phyloP scores from a whole-genome alignment of 2,888 invertebrate genomes.

The Polydrusus pterygomalis region DNA sequence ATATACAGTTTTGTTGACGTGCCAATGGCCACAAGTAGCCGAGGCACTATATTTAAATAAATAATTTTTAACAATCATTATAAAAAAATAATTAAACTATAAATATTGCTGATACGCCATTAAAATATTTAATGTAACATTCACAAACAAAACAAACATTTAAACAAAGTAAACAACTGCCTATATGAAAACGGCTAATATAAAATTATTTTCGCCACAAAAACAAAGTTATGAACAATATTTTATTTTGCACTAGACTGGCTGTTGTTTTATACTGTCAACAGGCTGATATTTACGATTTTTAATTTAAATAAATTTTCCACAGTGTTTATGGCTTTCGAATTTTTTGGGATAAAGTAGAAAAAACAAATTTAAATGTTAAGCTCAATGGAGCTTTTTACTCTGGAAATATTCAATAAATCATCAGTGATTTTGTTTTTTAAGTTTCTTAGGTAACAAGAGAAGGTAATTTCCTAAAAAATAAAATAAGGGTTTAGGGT shows the following conservation, averaged over 20 bases:
- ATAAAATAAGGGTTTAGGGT: no score
- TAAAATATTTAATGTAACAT: conserved; percentile 9
- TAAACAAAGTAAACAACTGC: conserved; percentile 20
- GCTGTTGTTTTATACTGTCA: conserved; percentile 1
- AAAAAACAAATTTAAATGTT: conserved; percentile 13
- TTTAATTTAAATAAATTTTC: conserved; percentile 16
- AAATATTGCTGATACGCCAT: neutral
- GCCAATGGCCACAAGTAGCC: no score
- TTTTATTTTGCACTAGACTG: conserved; percentile 8
- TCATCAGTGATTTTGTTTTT: no score
- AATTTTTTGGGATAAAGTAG: neutral
- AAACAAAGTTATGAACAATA: conserved; percentile 17
- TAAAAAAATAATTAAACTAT: conserved; percentile 1
- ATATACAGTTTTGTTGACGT: no score
- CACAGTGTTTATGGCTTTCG: neutral
- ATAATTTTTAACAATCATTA: no score
- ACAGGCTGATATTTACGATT: conserved; percentile 3
- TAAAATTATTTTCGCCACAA: conserved; percentile 19
- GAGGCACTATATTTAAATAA: no score
- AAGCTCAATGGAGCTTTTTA: no score
- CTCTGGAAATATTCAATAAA: no score
- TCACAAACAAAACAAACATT: conserved; percentile 20
- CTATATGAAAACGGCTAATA: conserved; percentile 5
- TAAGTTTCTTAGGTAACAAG: no score
- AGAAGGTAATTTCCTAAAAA: no score